phyloP scores from a whole-genome alignment of 2,888 invertebrate species.

The Drosophila stalkeri region DNA sequence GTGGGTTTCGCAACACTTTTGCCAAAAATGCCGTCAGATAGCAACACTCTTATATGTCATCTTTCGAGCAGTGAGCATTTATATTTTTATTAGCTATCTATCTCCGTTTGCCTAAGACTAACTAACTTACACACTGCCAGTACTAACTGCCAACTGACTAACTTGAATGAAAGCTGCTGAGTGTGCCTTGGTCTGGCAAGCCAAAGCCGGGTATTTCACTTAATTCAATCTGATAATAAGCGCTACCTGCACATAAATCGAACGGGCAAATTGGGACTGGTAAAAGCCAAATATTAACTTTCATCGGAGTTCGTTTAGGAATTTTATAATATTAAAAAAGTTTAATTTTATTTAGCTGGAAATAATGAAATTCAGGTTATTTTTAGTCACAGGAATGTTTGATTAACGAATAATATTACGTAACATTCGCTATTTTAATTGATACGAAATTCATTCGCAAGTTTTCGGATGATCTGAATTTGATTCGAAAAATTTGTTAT shows the following conservation, averaged over 20 bases:
- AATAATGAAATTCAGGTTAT: neutral
- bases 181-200: neutral
- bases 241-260: conserved; percentile 6
- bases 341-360: neutral
- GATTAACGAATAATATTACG: neutral
- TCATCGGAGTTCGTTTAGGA: neutral
- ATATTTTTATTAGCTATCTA: neutral
- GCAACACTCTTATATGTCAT: neutral
- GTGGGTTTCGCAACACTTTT: neutral
- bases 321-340: neutral
- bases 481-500: too few relatives aligned
- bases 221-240: neutral
- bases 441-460: too few relatives aligned
- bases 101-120: neutral
- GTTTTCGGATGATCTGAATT: too few relatives aligned
- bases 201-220: neutral
- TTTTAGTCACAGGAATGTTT: neutral
- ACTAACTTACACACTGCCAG: neutral
- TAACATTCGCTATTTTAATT: neutral
- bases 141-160: neutral
- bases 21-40: neutral
- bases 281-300: conserved; percentile 3
- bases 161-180: neutral
- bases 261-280: neutral
- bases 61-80: neutral